phyloP scores from a whole-genome alignment of 2,113 vertebrate species.

The Ornithorhynchus anatinus region DNA sequence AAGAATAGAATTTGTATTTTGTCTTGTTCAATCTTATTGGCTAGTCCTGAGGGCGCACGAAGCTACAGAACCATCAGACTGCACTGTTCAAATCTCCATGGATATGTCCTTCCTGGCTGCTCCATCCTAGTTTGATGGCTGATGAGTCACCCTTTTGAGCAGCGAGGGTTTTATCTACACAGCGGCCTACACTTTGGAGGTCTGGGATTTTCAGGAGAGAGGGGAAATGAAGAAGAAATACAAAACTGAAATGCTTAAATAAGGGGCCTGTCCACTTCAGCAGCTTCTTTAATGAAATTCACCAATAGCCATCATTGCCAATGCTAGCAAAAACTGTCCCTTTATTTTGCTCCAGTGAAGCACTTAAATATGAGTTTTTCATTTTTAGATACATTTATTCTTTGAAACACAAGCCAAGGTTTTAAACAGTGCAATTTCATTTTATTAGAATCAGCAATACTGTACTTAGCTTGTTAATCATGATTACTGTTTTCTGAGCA shows the following conservation, averaged over 20 bases:
- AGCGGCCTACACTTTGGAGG: background rate
- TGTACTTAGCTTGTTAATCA: background rate
- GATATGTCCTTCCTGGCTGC: no score
- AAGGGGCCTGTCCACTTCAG: background rate
- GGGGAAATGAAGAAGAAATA: no score
- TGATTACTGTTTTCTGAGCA: background rate
- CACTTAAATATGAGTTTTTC: background rate
- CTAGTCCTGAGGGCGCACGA: no score
- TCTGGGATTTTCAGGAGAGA: background rate
- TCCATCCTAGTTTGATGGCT: background rate
- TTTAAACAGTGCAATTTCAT: background rate
- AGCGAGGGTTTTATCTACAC: background rate
- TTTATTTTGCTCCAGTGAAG: background rate
- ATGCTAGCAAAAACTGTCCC: background rate
- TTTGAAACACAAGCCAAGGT: background rate
- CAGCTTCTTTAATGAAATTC: background rate
- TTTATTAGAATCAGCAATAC: background rate
- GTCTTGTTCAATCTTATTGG: no score
- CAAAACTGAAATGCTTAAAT: background rate
- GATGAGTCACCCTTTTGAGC: background rate
- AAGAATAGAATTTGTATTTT: no score
- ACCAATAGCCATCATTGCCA: background rate
- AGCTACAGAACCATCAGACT: no score
- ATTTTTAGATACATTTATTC: background rate
- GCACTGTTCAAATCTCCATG: no score